phyloP scores from a whole-genome alignment of 35 echinoderm and acorn worm genomes.

The Apostichopus californicus region DNA sequence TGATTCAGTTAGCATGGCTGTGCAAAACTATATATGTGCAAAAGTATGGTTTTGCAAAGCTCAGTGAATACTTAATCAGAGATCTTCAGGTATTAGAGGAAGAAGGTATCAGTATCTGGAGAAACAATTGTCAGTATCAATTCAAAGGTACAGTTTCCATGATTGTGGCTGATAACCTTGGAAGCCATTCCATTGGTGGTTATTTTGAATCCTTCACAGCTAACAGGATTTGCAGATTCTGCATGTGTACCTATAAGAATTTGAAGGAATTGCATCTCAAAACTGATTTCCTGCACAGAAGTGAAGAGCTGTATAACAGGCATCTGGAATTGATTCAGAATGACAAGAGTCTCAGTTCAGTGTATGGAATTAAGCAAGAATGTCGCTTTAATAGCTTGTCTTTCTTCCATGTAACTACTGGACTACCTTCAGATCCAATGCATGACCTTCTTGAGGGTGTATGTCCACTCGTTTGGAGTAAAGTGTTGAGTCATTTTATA shows the following conservation, averaged over 20 bases:
- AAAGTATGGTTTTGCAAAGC: slow-evolving; percentile 35
- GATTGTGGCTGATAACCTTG: slow-evolving; percentile 39
- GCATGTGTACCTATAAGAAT: slow-evolving; percentile 55
- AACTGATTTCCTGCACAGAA: neutral
- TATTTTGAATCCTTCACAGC: slow-evolving; percentile 33
- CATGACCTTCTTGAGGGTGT: slow-evolving; percentile 62
- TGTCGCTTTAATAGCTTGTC: neutral
- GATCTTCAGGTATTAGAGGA: slow-evolving; percentile 32
- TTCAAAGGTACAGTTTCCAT: slow-evolving; percentile 38
- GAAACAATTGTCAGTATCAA: neutral
- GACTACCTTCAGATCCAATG: slow-evolving; percentile 39
- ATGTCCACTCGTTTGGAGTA: slow-evolving; percentile 24
- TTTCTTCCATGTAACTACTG: slow-evolving; percentile 42
- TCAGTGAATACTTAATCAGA: neutral
- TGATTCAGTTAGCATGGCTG: slow-evolving; percentile 43
- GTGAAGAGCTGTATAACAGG: neutral
- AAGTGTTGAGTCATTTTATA: slow-evolving; percentile 27
- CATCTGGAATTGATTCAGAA: neutral
- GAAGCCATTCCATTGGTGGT: slow-evolving; percentile 40
- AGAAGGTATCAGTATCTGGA: slow-evolving; percentile 33
- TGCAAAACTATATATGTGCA: slow-evolving; percentile 19
- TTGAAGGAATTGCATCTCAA: neutral
- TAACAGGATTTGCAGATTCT: slow-evolving; percentile 11
- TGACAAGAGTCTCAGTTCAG: neutral
- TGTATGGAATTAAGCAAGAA: neutral